A percentile compares a stretch with the other conserved stretches of the same genome.
Evolutionary conservation across 2,888 invertebrate species (phyloP).

Genomic region (Amphipoea oculea): DNA sequence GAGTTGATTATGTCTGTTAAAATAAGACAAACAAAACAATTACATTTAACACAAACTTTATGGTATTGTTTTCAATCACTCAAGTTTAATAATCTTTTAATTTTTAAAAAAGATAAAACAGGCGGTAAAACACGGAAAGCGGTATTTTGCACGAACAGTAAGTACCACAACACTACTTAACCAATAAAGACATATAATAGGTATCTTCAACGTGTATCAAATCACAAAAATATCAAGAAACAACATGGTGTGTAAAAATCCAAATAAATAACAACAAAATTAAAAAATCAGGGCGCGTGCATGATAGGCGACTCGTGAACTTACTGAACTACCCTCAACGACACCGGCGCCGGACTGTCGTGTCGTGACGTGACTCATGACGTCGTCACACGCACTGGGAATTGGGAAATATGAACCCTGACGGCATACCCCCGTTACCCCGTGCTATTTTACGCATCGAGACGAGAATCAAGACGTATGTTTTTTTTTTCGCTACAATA

Average conservation of each 20-base stretch:
- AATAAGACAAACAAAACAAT: not conserved
- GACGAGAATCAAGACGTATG: not conserved
- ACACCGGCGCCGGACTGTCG: not conserved
- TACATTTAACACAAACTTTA: not conserved
- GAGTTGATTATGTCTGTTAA: not conserved
- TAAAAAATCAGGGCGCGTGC: too few species aligned
- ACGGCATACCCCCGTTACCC: not conserved
- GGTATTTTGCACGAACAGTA: not conserved
- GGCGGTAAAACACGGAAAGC: too few species aligned
- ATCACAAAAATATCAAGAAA: too few species aligned
- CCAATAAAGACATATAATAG: too few species aligned
- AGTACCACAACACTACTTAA: too few species aligned
- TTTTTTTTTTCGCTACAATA: not conserved
- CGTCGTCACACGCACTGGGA: not conserved
- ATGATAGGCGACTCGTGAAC: not conserved
- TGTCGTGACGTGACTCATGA: not conserved
- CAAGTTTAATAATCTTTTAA: not conserved
- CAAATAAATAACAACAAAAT: not conserved
- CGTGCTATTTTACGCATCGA: not conserved
- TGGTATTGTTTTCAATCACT: not conserved
- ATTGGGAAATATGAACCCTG: not conserved
- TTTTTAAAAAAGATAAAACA: too few species aligned
- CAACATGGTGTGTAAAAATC: not conserved
- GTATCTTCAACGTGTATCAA: too few species aligned
- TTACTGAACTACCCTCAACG: not conserved